phyloP scores from a whole-genome alignment of 1,140 invertebrate genomes.

The Eulimnadia texana region DNA sequence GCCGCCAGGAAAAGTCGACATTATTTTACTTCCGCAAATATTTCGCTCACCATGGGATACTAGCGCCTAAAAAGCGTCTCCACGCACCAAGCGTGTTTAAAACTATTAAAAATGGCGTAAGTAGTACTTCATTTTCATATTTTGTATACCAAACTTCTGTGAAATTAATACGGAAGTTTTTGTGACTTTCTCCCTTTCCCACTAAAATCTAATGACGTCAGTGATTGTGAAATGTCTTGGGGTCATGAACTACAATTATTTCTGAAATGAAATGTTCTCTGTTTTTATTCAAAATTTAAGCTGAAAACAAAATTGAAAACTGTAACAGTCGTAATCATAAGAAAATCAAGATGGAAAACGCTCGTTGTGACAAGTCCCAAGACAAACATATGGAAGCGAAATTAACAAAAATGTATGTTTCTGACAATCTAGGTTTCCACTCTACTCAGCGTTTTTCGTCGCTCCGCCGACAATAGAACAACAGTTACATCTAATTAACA shows the following conservation, averaged over 20 bases:
- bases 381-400: no score
- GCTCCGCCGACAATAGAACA: conserved; percentile 2
- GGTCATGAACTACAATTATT: not conserved
- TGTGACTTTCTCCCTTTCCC: not conserved
- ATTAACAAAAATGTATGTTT: not conserved
- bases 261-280: no score
- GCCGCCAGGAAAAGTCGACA: not conserved
- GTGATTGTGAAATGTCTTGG: not conserved
- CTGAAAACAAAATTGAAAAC: no score
- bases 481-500: not conserved
- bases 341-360: no score
- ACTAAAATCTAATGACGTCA: not conserved
- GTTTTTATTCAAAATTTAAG: no score
- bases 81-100: conserved; percentile 6
- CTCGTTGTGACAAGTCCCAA: no score
- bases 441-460: conserved; percentile 1
- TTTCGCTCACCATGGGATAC: conserved; percentile 6
- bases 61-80: conserved; percentile 7
- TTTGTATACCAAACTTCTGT: not conserved
- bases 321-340: no score
- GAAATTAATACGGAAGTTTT: not conserved
- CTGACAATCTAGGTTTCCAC: not conserved
- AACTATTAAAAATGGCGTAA: conserved; percentile 6
- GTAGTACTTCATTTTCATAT: not conserved
- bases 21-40: not conserved